These are phyloP conservation scores for Cerastoderma edule DNA, from an alignment of 2,888 invertebrate genomes.

Conservation along the genomic window DNA sequence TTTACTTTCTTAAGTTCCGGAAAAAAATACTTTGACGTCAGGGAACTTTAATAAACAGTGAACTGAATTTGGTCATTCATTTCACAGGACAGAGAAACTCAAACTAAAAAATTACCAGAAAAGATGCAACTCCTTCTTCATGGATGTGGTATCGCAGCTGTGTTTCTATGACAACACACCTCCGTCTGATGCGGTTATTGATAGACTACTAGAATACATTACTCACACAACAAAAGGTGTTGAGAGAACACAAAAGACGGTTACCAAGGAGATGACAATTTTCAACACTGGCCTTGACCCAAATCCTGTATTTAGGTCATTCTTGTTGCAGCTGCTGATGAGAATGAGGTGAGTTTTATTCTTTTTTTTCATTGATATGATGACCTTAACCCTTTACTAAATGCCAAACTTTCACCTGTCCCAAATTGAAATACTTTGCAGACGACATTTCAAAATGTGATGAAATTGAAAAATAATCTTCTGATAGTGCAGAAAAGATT, in stretches of 20 bases:
- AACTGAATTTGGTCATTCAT: conserved; percentile 19
- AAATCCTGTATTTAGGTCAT: conserved; percentile 30
- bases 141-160: conserved; percentile 73
- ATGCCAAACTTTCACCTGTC: too few relatives aligned
- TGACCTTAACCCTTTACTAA: too few relatives aligned
- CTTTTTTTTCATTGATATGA: too few relatives aligned
- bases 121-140: conserved; percentile 70
- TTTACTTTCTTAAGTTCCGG: too few relatives aligned
- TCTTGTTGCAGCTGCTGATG: conserved; percentile 25
- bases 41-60: too few relatives aligned
- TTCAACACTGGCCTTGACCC: conserved; percentile 68
- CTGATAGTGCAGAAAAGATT: too few relatives aligned
- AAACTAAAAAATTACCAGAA: conserved; percentile 63
- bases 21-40: too few relatives aligned
- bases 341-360: conserved; percentile 17
- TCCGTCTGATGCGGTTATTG: conserved; percentile 65
- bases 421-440: too few relatives aligned
- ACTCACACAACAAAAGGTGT: conserved; percentile 30
- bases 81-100: conserved; percentile 40
- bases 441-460: too few relatives aligned
- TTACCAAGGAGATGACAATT: conserved; percentile 70
- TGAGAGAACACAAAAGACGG: conserved; percentile 11
- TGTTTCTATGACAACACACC: conserved; percentile 66
- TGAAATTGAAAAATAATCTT: too few relatives aligned
- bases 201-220: conserved; percentile 67